Evolutionary conservation across 2,113 vertebrate genomes (phyloP), one percentile per base, ranked within the genome.

Genomic region (Rutilus rutilus): DNA sequence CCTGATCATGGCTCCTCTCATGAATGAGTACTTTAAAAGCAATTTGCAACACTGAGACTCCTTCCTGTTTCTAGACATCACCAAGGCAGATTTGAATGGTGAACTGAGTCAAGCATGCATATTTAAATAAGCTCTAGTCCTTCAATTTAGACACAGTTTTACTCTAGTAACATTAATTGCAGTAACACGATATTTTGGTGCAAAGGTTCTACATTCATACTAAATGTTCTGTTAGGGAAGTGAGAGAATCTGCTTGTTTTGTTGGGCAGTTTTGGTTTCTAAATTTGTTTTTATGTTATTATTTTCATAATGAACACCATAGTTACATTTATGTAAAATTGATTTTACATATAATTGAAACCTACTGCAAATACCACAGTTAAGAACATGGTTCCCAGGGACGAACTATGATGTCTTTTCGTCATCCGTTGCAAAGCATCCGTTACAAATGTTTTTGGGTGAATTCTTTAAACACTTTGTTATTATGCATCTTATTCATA

Each of bases 1-100:
- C 81, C 81, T 57, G 81, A 83, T 57, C 65, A 30, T 23, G 19
- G 45, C 47, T 71, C 65, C 50, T 52, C 42, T 83, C 10, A 5
- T 25, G 27, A n/a, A 83, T 19, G 81, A 73, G 50, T 78, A 47
- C 36, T 59, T 75, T n/a, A 81, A 6, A 36, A 39, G 11, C 59
- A 6, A 8, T 71, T 47, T 36, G 17, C 39, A 50, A 86, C 76
- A n/a, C 85, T 80, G 12, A 17, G 17, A 17, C 47, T 82, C 39
- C 75, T 86, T 3, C 27, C 79, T 85, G 64, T 59, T 27, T 36
- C 14, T 15, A 2, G 33, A 60, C 6, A 30, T 50, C 21, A 14
- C 19, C 7, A 21, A 23, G 19, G 23, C 76, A 71, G 52, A 59
- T 39, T 17, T 17, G 7, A 42, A 60, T 42, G 11, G 52, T 14